Evolutionary conservation across 2,797 vertebrate species (phyloP).

Genomic region (Sebastes taczanowskii): DNA sequence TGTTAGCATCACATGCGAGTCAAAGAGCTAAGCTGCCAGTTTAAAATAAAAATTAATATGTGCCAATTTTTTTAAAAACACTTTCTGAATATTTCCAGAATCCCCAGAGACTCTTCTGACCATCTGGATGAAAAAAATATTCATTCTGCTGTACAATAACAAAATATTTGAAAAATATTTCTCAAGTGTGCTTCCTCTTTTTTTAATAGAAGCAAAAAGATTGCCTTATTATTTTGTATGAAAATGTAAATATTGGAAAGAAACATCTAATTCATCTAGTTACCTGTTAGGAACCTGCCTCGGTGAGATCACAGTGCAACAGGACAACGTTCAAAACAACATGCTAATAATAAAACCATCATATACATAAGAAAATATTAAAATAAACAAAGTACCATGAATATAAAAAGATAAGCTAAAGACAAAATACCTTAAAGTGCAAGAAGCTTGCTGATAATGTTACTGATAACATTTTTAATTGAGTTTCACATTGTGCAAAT

Average conservation of each 20-base stretch:
- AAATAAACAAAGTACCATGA: neutral
- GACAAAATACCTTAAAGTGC: neutral
- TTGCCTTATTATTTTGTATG: neutral
- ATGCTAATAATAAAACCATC: neutral
- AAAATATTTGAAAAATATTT: neutral
- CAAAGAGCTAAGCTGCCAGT: neutral
- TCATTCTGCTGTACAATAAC: neutral
- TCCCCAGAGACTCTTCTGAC: neutral
- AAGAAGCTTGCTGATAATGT: neutral
- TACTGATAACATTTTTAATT: neutral
- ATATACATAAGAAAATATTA: neutral
- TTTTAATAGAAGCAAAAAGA: neutral
- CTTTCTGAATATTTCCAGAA: neutral
- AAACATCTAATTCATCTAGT: neutral
- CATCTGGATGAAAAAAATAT: neutral
- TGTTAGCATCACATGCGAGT: neutral
- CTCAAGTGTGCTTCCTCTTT: neutral
- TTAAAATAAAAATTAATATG: neutral
- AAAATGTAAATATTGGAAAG: neutral
- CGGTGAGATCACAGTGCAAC: neutral
- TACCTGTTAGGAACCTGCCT: neutral
- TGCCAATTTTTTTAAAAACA: neutral
- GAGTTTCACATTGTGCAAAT: neutral
- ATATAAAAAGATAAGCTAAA: neutral
- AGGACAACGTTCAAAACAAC: neutral